These are phyloP conservation scores for Chaenogobius annularis DNA, from an alignment of 2,113 vertebrate species.

Conservation along the genomic window DNA sequence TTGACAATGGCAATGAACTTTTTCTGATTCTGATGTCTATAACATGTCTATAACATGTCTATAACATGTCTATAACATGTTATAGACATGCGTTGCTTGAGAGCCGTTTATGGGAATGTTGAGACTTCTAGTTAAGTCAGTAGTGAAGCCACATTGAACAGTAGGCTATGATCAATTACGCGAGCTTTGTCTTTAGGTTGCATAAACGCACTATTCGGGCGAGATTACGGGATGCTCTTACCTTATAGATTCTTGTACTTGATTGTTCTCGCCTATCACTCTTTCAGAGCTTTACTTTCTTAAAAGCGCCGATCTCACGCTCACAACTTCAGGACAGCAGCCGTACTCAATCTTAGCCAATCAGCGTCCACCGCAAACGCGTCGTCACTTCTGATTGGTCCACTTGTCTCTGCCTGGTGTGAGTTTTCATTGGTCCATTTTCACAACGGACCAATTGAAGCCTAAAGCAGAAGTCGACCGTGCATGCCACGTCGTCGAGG, in stretches of 20 bases:
- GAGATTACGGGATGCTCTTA: background rate
- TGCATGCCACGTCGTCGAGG: slow-evolving; percentile 5
- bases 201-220: background rate
- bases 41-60: too few species aligned
- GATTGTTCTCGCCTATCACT: background rate
- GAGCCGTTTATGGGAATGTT: background rate
- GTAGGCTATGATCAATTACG: background rate
- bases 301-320: background rate
- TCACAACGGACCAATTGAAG: background rate
- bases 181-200: background rate
- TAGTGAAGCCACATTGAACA: background rate
- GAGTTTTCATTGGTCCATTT: background rate
- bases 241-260: slow-evolving; percentile 14
- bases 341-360: slow-evolving; percentile 17
- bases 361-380: background rate
- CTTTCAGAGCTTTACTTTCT: background rate
- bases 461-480: background rate
- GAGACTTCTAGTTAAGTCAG: background rate
- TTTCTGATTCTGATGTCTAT: too few species aligned
- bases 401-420: slow-evolving; percentile 4
- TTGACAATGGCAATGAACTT: too few species aligned
- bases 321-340: slow-evolving; percentile 5
- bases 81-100: background rate
- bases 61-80: too few species aligned
- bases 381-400: slow-evolving; percentile 28